Conservation (phyloP, 1,140 invertebrate species). For the Mamestra configurata region DNA sequence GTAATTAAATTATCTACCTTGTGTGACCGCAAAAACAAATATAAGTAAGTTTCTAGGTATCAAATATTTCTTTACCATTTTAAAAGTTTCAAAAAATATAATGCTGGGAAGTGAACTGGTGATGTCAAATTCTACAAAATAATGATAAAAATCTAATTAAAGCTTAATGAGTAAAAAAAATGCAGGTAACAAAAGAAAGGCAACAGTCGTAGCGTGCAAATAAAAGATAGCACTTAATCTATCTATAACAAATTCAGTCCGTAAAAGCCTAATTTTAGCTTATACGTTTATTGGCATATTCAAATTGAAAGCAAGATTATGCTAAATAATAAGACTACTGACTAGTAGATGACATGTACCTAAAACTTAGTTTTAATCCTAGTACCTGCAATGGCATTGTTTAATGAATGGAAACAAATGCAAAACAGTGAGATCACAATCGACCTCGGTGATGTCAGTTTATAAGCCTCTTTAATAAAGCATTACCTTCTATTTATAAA, state of each 20-base stretch:
- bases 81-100: conserved; percentile 32
- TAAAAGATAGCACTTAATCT: conserved; percentile 30
- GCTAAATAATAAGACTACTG: conserved; percentile 64
- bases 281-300: conserved; percentile 32
- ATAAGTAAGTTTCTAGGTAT: background rate
- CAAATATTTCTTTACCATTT: conserved; percentile 28
- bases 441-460: conserved; percentile 18
- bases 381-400: conserved; percentile 39
- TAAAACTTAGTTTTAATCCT: conserved; percentile 57
- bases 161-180: conserved; percentile 47
- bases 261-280: conserved; percentile 33
- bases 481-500: background rate
- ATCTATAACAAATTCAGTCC: conserved; percentile 45
- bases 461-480: conserved; percentile 18
- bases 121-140: conserved; percentile 22
- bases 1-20: background rate
- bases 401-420: conserved; percentile 46
- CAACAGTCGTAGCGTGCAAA: conserved; percentile 1
- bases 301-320: conserved; percentile 44
- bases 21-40: conserved; percentile 9
- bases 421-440: conserved; percentile 23
- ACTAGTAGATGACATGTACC: conserved; percentile 64
- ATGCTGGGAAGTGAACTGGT: conserved; percentile 18
- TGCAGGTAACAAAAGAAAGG: conserved; percentile 22
- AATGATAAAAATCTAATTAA: conserved; percentile 49